Percentiles rank a stretch among this genome's conserved stretches.
These are phyloP conservation scores for Nomada ferruginata DNA, from an alignment of 2,888 invertebrate genomes.

Conservation along the genomic window DNA sequence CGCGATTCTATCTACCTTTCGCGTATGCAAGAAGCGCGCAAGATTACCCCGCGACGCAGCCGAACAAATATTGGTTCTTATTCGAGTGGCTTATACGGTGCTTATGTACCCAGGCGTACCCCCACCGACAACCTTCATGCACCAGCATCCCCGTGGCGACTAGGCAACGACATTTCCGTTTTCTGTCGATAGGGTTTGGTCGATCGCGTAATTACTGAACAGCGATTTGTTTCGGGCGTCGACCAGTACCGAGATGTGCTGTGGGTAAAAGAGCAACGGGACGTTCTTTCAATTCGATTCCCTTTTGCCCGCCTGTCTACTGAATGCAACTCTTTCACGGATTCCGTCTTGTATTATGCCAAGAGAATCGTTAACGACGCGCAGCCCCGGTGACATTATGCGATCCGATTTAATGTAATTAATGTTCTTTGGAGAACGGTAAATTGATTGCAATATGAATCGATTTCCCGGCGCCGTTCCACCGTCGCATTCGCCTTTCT, in stretches of 20 bases:
- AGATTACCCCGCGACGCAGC: slow-evolving; percentile 76
- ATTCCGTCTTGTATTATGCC: slow-evolving; percentile 17
- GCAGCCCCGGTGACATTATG: slow-evolving; percentile 16
- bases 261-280: slow-evolving; percentile 1
- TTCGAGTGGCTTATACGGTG: slow-evolving; percentile 77
- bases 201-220: slow-evolving; percentile 25
- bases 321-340: slow-evolving; percentile 9
- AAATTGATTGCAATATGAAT: slow-evolving; percentile 56
- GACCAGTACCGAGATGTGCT: slow-evolving; percentile 8
- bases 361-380: slow-evolving; percentile 38
- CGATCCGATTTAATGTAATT: slow-evolving; percentile 48
- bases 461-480: slow-evolving; percentile 34
- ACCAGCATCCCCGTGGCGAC: slow-evolving; percentile 6
- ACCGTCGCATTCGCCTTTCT: slow-evolving; percentile 38
- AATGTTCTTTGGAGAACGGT: slow-evolving; percentile 38
- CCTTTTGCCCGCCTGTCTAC: not conserved
- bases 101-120: slow-evolving; percentile 73
- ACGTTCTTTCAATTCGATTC: slow-evolving; percentile 7
- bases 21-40: slow-evolving; percentile 72
- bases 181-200: not conserved
- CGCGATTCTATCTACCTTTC: slow-evolving; percentile 57
- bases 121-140: not conserved
- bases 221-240: slow-evolving; percentile 25
- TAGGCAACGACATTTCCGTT: not conserved
- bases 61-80: slow-evolving; percentile 80